phyloP scores from a whole-genome alignment of 2,888 invertebrate species.

The Cheilosia grossa region DNA sequence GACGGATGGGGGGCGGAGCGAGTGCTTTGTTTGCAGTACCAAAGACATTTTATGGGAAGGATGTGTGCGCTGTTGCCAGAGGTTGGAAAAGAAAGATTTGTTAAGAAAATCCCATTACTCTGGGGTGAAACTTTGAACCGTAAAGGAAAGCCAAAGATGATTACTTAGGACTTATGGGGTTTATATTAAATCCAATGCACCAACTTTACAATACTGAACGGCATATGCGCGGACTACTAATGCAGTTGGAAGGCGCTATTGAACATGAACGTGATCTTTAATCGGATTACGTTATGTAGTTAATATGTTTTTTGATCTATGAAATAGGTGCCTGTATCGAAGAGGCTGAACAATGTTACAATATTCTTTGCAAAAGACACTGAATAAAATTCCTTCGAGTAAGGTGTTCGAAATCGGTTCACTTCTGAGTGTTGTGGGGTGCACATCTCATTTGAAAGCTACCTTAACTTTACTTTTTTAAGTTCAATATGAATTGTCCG shows the following conservation, averaged over 20 bases:
- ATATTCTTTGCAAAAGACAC: too few species aligned
- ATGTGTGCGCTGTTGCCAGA: neutral
- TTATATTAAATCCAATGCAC: neutral
- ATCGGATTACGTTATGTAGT: neutral
- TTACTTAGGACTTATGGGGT: neutral
- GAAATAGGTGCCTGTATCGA: neutral
- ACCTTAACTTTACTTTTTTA: too few species aligned
- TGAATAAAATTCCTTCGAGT: too few species aligned
- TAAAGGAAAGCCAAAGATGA: conserved; percentile 1
- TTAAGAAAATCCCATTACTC: conserved; percentile 6
- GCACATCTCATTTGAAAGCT: too few species aligned
- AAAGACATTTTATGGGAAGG: neutral
- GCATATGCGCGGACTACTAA: neutral
- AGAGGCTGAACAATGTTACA: too few species aligned
- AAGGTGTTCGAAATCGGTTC: too few species aligned
- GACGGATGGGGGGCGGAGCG: neutral
- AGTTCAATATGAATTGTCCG: too few species aligned
- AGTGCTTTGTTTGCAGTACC: conserved; percentile 1
- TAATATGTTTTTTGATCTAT: neutral
- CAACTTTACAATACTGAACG: neutral
- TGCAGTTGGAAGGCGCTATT: neutral
- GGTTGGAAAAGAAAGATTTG: neutral
- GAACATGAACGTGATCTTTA: neutral
- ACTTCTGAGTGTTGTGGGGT: too few species aligned
- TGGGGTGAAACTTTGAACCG: conserved; percentile 9